Evolutionary conservation across 2,888 invertebrate species (phyloP), one percentile per base, ranked within the genome.

Genomic region (Neoitamus cyanurus): DNA sequence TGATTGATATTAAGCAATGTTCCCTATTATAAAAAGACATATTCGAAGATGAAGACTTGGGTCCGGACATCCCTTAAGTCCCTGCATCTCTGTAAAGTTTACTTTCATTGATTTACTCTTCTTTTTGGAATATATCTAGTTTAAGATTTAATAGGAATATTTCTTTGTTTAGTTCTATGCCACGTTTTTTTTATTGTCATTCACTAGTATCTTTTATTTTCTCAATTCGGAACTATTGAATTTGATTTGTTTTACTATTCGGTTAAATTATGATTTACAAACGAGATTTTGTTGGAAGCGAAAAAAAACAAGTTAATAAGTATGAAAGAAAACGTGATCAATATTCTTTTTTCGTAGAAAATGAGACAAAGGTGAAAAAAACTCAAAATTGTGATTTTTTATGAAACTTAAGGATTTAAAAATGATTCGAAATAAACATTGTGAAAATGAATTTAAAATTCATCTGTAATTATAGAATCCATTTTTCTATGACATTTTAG

Each of bases 321-420:
- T 58, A 20, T 25, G 28, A 75, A 58, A 37, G 25, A 80, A 68
- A 80, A 46, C 77, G 80, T 80, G 80, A 80, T 80, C 68, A 80
- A 58, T 68, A 80, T 80, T 80, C 30, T 75, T 80, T 80, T 80
- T 80, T 80, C 48, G 68, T 58, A 80, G 68, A 58, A 77, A 46
- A 77, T 46, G 36, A 73, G 58, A 58, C 58, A 58, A 58, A 58
- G 58, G 58, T 34, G 25, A 36, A 73, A 34, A 78, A 78, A 80
- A 80, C 48, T 80, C 80, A 80, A 80, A 80, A 80, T 80, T 80
- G 68, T 80, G 48, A 80, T 80, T 80, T 75, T 77, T 80, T 77
- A 77, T 77, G 77, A 77, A 77, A 68, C 15, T 80, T 80, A 34
- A 58, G 58, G 68, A 58, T 58, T 58, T 46, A 34, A 58, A 58